Evolutionary conservation across 2,797 vertebrate genomes (phyloP), one percentile per base, ranked within the genome.

Genomic region (Nyctibius grandis): DNA sequence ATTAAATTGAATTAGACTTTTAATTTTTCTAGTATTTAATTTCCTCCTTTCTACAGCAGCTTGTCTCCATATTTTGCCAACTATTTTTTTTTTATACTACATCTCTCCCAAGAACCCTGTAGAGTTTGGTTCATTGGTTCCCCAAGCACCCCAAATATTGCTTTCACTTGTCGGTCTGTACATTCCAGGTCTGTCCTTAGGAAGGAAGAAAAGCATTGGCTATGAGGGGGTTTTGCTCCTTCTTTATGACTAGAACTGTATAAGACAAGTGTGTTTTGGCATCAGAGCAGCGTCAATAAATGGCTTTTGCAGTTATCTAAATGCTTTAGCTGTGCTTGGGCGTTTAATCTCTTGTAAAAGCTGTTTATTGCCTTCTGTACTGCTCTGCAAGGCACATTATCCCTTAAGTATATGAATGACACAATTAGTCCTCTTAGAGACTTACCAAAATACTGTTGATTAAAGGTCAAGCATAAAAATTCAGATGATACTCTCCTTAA

Each of bases 271-370:
- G 90, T 1, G 5, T 57, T 81, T 77, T 89, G 68, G 76, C 76
- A 85, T 67, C 68, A n/a, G 86, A 73, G 69, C 81, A 29, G 59
- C 9, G 53, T 56, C 93, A 91, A 67, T 92, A 95, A 96, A 87
- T 93, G 86, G 84, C 65, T 96, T 93, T 89, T 88, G 93, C 94
- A 94, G 95, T 95, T 96, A 97, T 95, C 95, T 92, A 79, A 90
- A 92, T 48, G 93, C 86, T 91, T 95, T 34, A 45, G 88, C 81
- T 76, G 61, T 83, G 91, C 78, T 83, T 40, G 79, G 94, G 91
- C 50, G 51, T 95, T 94, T 94, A 96, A 97, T 97, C 95, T 97
- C 93, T 90, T 96, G 93, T 95, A 95, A 95, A 96, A 95, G 86
- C 93, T 93, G 82, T 92, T 96, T 94, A 96, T 97, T 95, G 83